Evolutionary conservation across 2,888 invertebrate species (phyloP).

Genomic region (Agrochola macilenta): DNA sequence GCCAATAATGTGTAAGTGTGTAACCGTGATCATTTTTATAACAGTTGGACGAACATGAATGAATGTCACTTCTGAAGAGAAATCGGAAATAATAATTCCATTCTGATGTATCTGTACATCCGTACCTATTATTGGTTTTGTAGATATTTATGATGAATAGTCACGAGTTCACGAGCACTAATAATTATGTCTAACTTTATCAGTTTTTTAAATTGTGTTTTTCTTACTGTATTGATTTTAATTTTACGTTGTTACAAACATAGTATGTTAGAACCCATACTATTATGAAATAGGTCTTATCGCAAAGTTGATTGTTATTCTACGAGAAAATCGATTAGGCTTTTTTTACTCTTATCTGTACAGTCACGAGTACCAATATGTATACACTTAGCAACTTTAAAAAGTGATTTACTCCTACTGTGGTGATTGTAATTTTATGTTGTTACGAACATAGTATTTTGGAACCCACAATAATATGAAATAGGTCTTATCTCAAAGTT

Average conservation of each 20-base stretch:
- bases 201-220: too few species aligned
- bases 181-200: too few species aligned
- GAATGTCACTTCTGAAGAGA: not conserved
- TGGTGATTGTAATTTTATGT: too few species aligned
- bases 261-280: too few species aligned
- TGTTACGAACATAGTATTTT: too few species aligned
- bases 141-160: not conserved
- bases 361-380: too few species aligned
- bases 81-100: constrained; percentile 11
- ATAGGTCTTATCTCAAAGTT: too few species aligned
- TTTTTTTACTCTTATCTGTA: too few species aligned
- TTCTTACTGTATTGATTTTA: not conserved
- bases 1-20: not conserved
- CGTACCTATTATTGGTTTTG: not conserved
- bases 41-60: not conserved
- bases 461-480: too few species aligned
- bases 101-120: not conserved
- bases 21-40: not conserved
- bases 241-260: not conserved
- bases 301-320: not conserved
- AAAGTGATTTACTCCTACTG: too few species aligned
- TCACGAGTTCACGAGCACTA: not conserved
- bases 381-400: too few species aligned
- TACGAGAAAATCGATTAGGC: not conserved
- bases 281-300: not conserved